Evolutionary conservation across 2,888 invertebrate species (phyloP), one percentile per base, ranked within the genome.

Genomic region (Zygaena filipendulae): DNA sequence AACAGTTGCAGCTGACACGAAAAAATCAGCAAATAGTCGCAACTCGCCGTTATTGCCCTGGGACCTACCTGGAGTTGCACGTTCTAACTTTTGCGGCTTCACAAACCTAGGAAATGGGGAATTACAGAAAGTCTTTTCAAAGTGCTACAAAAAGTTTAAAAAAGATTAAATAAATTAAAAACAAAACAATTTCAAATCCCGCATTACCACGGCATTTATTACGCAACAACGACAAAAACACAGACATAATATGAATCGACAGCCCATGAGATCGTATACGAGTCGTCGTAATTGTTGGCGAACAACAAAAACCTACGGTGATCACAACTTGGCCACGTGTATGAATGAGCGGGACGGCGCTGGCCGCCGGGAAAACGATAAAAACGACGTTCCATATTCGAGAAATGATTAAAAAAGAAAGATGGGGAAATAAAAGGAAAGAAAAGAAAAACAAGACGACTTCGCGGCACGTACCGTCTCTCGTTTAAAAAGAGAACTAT

Each of bases 341-440:
- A 33, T 49, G 45, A 57, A 61, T 71, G 67, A 70, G 72, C 70
- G 71, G 59, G 53, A 52, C 51, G 43, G 36, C 25, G 51, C 49
- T 50, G 59, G 59, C 53, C 46, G 50, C 56, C 61, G 70, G 75
- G 70, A 74, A 72, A 75, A 77, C 67, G 66, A 69, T 71, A 75
- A 72, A 71, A 72, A 72, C 60, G 61, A 62, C 66, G 70, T 54
- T 62, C 75, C 74, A 79, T 77, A 79, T 77, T 79, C 77, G 75
- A 69, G 74, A 77, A 74, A 75, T 74, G 72, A 75, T 77, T 71
- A 70, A 74, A 77, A 74, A 74, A 68, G 58, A 59, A 71, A 60
- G 52, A 57, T 34, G 36, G 47, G 49, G 23, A 23, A 23, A 32
- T 29, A 40, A 59, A 61, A 59, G 52, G 62, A 62, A 69, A 69